Percentiles rank a stretch among this genome's conserved stretches.
Conservation (phyloP, 2,113 vertebrate species). For the Oncorhynchus mykiss region DNA sequence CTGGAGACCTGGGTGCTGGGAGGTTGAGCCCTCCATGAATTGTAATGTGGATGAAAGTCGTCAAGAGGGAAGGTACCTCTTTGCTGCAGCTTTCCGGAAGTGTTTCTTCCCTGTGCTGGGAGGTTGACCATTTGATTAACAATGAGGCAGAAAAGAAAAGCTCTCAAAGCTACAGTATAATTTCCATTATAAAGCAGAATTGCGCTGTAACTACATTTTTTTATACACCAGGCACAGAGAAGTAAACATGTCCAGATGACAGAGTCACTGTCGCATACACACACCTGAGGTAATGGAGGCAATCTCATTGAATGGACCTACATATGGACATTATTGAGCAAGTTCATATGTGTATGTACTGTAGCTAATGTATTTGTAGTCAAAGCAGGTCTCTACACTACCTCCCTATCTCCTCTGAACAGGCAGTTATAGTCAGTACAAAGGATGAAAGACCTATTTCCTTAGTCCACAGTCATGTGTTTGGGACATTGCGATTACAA, state of each 20-base stretch:
- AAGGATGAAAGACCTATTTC: too few species aligned
- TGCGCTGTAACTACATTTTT: background rate
- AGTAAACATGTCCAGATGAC: background rate
- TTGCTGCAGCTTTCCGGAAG: constrained; percentile 4
- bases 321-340: background rate
- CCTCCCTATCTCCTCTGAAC: background rate
- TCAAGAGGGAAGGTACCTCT: background rate
- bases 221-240: background rate
- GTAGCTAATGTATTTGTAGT: too few species aligned
- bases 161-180: background rate
- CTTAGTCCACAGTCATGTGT: too few species aligned
- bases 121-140: constrained; percentile 33
- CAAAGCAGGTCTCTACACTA: background rate
- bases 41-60: constrained; percentile 25
- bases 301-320: background rate
- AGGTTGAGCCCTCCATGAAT: constrained; percentile 44
- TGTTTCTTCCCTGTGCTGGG: constrained; percentile 13
- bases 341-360: background rate
- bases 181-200: background rate
- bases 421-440: background rate
- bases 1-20: constrained; percentile 15
- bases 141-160: constrained; percentile 15
- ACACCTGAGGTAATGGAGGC: background rate
- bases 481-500: too few species aligned
- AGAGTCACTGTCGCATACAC: background rate